A percentile compares a stretch with the other conserved stretches of the same genome.
Conservation (phyloP, 2,888 invertebrate species). For the Drosophila acutilabella region DNA sequence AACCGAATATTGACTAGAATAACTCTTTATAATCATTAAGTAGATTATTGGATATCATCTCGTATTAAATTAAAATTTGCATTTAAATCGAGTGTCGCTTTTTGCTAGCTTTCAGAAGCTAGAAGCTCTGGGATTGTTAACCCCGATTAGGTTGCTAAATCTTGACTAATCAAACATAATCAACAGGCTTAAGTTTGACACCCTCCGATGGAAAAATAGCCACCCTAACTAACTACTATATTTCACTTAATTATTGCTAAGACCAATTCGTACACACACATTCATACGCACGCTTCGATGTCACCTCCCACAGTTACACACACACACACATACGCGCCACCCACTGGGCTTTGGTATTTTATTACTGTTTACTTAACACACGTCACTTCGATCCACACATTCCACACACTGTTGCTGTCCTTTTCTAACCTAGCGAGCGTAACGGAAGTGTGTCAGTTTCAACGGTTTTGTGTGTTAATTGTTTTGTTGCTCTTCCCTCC, state of each 20-base stretch:
- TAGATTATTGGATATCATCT: slow-evolving; percentile 4
- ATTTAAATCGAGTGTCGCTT: neutral
- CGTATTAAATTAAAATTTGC: slow-evolving; percentile 3
- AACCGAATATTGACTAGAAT: slow-evolving; percentile 65
- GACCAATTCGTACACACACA: slow-evolving; percentile 38
- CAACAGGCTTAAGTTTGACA: slow-evolving; percentile 71
- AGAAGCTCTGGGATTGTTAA: slow-evolving; percentile 8
- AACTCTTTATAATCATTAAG: slow-evolving; percentile 40
- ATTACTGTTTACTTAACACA: slow-evolving; percentile 72
- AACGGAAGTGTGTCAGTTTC: slow-evolving; percentile 74
- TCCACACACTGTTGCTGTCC: slow-evolving; percentile 30
- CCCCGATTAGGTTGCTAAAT: slow-evolving; percentile 49
- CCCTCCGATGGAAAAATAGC: slow-evolving; percentile 23
- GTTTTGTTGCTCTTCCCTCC: slow-evolving; percentile 47
- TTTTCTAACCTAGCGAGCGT: slow-evolving; percentile 29
- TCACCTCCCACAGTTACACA: slow-evolving; percentile 7
- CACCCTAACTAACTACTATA: slow-evolving; percentile 67
- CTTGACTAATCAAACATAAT: slow-evolving; percentile 75
- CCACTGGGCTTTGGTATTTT: slow-evolving; percentile 68
- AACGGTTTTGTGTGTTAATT: slow-evolving; percentile 75
- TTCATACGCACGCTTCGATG: slow-evolving; percentile 7
- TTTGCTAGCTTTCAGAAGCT: neutral
- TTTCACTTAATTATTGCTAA: slow-evolving; percentile 76
- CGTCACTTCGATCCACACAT: slow-evolving; percentile 35
- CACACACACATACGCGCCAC: slow-evolving; percentile 36